Evolutionary conservation across 2,888 invertebrate species (phyloP).

Genomic region (Noctua comes): DNA sequence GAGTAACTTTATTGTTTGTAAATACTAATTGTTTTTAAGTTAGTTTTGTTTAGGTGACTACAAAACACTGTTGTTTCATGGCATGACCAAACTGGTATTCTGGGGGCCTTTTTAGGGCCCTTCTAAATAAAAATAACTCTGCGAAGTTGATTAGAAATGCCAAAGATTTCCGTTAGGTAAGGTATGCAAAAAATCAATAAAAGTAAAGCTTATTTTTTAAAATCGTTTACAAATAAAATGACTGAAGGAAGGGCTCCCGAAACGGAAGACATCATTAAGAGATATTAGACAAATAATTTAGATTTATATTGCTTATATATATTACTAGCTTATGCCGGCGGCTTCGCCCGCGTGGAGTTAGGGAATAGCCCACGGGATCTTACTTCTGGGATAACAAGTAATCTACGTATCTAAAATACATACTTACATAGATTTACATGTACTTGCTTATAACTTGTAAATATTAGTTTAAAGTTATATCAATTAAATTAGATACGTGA

Average conservation of each 20-base stretch:
- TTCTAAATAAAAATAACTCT: neutral
- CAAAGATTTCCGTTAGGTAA: neutral
- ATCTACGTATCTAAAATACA: no score
- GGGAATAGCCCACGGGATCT: no score
- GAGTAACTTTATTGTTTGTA: neutral
- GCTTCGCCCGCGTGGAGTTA: no score
- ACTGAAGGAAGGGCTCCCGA: neutral
- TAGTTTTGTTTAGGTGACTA: neutral
- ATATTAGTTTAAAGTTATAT: no score
- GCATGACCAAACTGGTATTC: neutral
- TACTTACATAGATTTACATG: no score
- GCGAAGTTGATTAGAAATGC: neutral
- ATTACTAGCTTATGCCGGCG: no score
- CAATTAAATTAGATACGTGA: no score
- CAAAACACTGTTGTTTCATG: neutral
- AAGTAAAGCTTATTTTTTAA: neutral
- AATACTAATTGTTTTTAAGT: no score
- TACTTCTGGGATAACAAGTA: no score
- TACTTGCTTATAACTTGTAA: no score
- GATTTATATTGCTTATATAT: neutral
- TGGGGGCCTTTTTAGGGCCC: neutral
- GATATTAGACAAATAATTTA: neutral
- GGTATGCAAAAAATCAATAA: neutral
- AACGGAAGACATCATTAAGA: neutral
- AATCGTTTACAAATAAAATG: neutral